Evolutionary conservation across 1,140 invertebrate genomes (phyloP).

Genomic region (Panulirus ornatus): DNA sequence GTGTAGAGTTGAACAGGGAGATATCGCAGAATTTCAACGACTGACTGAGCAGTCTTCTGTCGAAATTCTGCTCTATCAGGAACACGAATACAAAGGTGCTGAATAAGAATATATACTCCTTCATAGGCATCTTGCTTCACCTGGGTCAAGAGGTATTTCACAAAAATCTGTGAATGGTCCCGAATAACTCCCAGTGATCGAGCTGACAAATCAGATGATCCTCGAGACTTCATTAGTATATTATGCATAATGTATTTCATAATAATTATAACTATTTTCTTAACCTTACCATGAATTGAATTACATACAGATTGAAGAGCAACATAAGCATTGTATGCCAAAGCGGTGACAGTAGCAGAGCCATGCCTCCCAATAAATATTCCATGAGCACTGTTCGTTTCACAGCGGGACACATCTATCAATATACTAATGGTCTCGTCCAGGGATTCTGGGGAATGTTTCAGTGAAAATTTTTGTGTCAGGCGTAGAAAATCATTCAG

Average conservation of each 20-base stretch:
- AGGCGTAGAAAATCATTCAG: constrained; percentile 79
- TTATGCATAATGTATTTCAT: constrained; percentile 80
- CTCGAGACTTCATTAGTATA: constrained; percentile 78
- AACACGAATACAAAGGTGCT: constrained; percentile 81
- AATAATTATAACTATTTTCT: constrained; percentile 79
- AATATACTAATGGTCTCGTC: constrained; percentile 80
- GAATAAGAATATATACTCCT: constrained; percentile 80
- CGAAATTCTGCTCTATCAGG: constrained; percentile 82
- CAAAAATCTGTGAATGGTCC: constrained; percentile 80
- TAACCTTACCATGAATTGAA: constrained; percentile 79
- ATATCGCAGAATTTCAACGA: constrained; percentile 79
- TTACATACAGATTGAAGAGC: constrained; percentile 79
- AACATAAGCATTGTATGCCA: constrained; percentile 80
- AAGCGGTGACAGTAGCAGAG: constrained; percentile 76
- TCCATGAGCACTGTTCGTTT: constrained; percentile 77
- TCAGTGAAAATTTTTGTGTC: constrained; percentile 79
- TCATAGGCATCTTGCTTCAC: constrained; percentile 78
- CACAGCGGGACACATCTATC: constrained; percentile 79
- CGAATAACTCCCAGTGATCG: constrained; percentile 78
- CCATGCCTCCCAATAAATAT: constrained; percentile 72
- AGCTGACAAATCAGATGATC: constrained; percentile 78
- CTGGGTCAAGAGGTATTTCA: constrained; percentile 79
- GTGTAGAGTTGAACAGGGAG: constrained; percentile 74
- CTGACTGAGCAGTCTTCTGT: constrained; percentile 80
- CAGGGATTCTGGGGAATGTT: constrained; percentile 79